These are phyloP conservation scores for Neogobius melanostomus DNA, from an alignment of 2,113 vertebrate genomes.

Conservation along the genomic window DNA sequence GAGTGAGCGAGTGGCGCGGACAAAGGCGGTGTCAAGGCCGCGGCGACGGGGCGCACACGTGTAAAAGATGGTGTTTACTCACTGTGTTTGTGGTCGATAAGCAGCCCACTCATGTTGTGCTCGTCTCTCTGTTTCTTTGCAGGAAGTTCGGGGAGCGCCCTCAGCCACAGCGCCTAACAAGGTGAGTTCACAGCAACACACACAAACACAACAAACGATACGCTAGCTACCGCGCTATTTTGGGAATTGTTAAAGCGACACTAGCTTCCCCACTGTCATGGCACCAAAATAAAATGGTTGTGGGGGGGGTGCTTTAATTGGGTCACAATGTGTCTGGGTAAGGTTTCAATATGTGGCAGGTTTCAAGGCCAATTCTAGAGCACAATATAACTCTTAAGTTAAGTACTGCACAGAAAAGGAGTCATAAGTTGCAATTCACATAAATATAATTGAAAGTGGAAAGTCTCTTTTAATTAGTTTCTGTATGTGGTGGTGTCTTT, in stretches of 20 bases:
- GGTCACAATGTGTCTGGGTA: background rate
- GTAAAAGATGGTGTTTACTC: constrained; percentile 39
- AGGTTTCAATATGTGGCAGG: too few species aligned
- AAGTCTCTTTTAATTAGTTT: too few species aligned
- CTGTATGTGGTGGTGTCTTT: too few species aligned
- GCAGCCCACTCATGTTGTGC: constrained; percentile 50
- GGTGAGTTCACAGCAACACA: constrained; percentile 75
- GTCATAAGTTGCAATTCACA: too few species aligned
- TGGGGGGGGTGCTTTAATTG: background rate
- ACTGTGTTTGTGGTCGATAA: constrained; percentile 52
- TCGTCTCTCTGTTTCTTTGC: constrained; percentile 62
- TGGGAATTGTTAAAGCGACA: background rate
- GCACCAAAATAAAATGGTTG: background rate
- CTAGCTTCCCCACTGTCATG: background rate
- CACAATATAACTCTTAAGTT: too few species aligned
- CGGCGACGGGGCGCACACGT: constrained; percentile 31
- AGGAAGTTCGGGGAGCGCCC: constrained; percentile 99
- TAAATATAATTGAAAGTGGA: too few species aligned
- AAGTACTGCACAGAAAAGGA: too few species aligned
- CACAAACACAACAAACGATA: background rate
- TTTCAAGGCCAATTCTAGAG: too few species aligned
- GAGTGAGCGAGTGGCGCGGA: background rate
- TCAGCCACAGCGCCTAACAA: constrained; percentile 97
- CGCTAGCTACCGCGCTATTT: background rate
- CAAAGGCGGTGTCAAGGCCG: constrained; percentile 43